A percentile compares a stretch with the other conserved stretches of the same genome.
Evolutionary conservation across 1,140 invertebrate species (phyloP).

Genomic region (Zelostemma sp.): DNA sequence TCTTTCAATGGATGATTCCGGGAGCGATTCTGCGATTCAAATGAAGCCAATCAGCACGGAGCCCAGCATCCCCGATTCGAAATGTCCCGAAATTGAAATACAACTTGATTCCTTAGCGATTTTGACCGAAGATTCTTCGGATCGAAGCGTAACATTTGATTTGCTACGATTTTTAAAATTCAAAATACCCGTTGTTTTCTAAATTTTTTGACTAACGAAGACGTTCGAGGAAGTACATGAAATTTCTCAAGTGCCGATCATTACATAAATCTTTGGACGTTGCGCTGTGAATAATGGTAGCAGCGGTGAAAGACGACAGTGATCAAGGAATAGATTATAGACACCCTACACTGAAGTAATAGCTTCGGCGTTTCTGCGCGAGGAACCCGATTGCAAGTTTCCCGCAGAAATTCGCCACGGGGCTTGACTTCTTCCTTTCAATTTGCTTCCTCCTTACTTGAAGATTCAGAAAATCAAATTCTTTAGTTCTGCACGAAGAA

Average conservation of each 20-base stretch:
- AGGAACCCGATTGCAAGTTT: slow-evolving; percentile 10
- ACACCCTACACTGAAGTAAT: not conserved
- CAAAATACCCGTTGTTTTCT: too few species aligned
- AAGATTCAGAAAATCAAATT: not conserved
- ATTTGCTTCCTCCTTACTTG: not conserved
- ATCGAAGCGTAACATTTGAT: too few species aligned
- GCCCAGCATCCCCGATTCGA: too few species aligned
- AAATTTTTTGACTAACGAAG: too few species aligned
- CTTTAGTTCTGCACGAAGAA: too few species aligned
- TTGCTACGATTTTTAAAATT: too few species aligned
- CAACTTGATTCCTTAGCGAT: too few species aligned
- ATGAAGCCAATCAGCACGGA: too few species aligned
- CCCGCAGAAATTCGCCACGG: not conserved
- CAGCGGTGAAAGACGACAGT: not conserved
- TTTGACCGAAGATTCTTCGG: too few species aligned
- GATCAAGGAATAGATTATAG: slow-evolving; percentile 2
- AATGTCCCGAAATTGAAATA: too few species aligned
- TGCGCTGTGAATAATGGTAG: not conserved
- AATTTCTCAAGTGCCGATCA: not conserved
- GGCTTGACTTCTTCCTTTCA: slow-evolving; percentile 1
- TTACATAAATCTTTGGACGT: not conserved
- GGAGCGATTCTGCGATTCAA: not conserved
- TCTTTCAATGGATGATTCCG: not conserved
- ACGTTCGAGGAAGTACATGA: too few species aligned
- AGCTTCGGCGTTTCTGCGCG: not conserved